Evolutionary conservation across 2,888 invertebrate genomes (phyloP), one percentile per base, ranked within the genome.

Genomic region (Drosophila algonquin): DNA sequence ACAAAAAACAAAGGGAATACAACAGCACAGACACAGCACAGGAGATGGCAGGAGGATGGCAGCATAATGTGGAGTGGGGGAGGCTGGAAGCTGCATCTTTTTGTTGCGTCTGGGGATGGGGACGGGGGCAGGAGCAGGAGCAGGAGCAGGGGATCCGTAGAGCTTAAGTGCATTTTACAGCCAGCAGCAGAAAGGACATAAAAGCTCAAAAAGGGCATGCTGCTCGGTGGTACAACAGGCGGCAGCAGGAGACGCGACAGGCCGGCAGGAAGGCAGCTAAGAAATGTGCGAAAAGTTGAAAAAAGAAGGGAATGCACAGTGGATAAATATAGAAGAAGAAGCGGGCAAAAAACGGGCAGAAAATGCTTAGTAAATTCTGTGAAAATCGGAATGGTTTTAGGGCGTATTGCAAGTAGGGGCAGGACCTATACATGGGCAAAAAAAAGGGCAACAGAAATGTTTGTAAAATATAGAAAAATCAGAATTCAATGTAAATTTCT

Each of bases 151-250:
- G n/a, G n/a, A n/a, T 40, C 45, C 52, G 65, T 67, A 67, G 76
- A 68, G 75, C 80, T 85, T 85, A 85, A 85, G 87, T 87, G 87
- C 87, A 85, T 85, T 85, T 87, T 80, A 80, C 82, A 84, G 60
- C 79, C 54, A 75, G 72, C 80, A 82, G 75, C 85, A 85, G 75
- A 80, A 85, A 84, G 83, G 83, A 84, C 83, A 84, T 87, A 84
- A 85, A 87, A 81, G 87, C 85, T 87, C 61, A 63, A 85, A 85
- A 85, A 85, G 84, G 84, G 85, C 85, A 87, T 76, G 55, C 80
- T 71, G 73, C 74, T 14, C 40, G n/a, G 78, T 63, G 71, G 30
- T 73, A 48, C 68, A 73, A 58, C 59, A 75, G 58, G 68, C 57
- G 48, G 16, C 40, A 1, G 35, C 12, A 32, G 32, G 30, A 30